Conservation (phyloP, 2,113 vertebrate genomes). For the Laticauda laticaudata region DNA sequence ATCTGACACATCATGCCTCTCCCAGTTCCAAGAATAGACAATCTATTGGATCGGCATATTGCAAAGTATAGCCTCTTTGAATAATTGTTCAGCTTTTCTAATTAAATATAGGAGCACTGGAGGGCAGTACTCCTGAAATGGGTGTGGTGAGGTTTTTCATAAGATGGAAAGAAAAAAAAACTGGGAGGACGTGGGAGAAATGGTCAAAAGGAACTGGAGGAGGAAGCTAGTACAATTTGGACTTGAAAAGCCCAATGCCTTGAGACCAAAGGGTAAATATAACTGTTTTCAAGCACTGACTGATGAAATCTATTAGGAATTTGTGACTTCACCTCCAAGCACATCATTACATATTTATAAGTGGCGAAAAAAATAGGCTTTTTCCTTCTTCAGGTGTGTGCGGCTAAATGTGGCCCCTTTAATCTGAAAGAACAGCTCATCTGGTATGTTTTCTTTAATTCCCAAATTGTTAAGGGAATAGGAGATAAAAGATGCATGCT, state of each 20-base stretch:
- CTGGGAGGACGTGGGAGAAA: constrained; percentile 13
- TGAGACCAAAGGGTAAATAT: constrained; percentile 73
- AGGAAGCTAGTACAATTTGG: constrained; percentile 68
- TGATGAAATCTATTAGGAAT: constrained; percentile 71
- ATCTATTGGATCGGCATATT: constrained; percentile 33
- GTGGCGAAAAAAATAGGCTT: constrained; percentile 47
- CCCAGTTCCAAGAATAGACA: constrained; percentile 26
- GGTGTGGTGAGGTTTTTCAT: constrained; percentile 49
- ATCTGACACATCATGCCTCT: constrained; percentile 9
- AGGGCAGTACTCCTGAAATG: constrained; percentile 38
- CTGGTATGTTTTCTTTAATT: constrained; percentile 65
- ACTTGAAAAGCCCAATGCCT: constrained; percentile 68
- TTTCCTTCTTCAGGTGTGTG: constrained; percentile 67
- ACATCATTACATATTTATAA: constrained; percentile 68
- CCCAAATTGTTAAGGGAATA: constrained; percentile 76
- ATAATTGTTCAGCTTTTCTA: constrained; percentile 41
- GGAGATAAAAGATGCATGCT: constrained; percentile 69
- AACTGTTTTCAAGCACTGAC: constrained; percentile 74
- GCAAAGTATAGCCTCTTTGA: constrained; percentile 32
- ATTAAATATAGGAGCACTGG: constrained; percentile 46
- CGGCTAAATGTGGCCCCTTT: constrained; percentile 55
- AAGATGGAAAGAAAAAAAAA: constrained; percentile 57
- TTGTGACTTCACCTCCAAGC: constrained; percentile 66
- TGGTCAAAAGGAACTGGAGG: constrained; percentile 51
- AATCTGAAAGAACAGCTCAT: constrained; percentile 56